These are phyloP conservation scores for Poecilia gillii DNA, from an alignment of 2,797 vertebrate genomes.

Conservation along the genomic window DNA sequence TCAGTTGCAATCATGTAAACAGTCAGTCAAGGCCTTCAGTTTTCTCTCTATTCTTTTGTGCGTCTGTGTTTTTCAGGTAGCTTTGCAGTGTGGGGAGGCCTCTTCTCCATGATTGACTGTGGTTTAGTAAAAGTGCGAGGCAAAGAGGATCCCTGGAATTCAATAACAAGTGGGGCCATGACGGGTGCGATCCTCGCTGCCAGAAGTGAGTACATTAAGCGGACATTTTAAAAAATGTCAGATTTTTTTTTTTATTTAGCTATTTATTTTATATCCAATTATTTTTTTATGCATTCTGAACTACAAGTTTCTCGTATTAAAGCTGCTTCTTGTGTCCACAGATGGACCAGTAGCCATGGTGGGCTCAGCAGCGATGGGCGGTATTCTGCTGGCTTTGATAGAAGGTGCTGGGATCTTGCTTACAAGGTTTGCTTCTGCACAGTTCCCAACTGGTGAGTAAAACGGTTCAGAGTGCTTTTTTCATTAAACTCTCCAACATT, in stretches of 20 bases:
- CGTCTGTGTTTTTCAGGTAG: constrained; percentile 83
- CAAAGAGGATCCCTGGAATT: constrained; percentile 99
- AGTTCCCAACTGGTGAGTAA: constrained; percentile 91
- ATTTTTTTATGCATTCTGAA: background rate
- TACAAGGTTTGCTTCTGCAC: constrained; percentile 93
- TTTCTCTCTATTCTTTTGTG: background rate
- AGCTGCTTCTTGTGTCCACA: constrained; percentile 54
- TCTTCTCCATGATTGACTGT: constrained; percentile 98
- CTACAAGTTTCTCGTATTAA: background rate
- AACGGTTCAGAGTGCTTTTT: background rate
- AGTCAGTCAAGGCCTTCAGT: background rate
- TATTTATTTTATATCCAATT: background rate
- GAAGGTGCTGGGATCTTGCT: constrained; percentile 96
- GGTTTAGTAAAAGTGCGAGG: constrained; percentile 93
- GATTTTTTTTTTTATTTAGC: too few species aligned
- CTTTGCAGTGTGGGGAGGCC: constrained; percentile 97
- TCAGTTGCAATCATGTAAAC: background rate
- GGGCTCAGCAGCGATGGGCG: constrained; percentile 96
- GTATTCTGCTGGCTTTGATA: constrained; percentile 94
- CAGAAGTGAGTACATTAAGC: constrained; percentile 87
- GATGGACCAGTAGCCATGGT: constrained; percentile 96
- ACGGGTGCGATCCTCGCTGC: constrained; percentile 97
- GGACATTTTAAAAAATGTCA: background rate
- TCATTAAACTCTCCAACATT: background rate
- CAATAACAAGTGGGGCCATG: constrained; percentile 96